Evolutionary conservation across 2,888 invertebrate genomes (phyloP).

Genomic region (Temnothorax rugatulus): DNA sequence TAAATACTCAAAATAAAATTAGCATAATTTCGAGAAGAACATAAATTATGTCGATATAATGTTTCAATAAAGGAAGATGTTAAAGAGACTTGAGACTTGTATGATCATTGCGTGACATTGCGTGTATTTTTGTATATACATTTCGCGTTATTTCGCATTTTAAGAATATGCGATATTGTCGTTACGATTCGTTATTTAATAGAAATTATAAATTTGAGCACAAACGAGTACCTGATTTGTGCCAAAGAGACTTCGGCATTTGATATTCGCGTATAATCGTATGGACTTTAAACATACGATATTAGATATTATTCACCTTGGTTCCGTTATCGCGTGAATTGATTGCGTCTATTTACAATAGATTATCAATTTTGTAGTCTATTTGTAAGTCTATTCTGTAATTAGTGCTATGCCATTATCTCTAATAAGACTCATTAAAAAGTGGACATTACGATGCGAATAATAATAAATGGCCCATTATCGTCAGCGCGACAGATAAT

Average conservation of each 20-base stretch:
- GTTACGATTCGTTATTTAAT: no score
- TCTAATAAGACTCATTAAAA: neutral
- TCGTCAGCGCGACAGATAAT: neutral
- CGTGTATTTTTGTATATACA: no score
- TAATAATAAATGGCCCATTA: neutral
- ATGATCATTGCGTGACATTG: no score
- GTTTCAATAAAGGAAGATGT: neutral
- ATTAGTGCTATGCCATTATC: neutral
- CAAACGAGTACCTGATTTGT: no score
- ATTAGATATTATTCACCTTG: neutral
- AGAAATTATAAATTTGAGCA: no score
- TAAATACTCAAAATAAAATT: neutral
- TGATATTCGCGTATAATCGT: neutral
- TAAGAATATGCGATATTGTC: no score
- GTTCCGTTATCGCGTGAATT: neutral
- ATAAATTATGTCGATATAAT: neutral
- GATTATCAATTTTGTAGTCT: neutral
- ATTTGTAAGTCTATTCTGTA: neutral
- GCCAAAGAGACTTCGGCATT: no score
- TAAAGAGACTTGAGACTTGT: neutral
- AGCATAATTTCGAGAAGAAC: neutral
- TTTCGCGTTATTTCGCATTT: no score
- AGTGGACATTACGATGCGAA: neutral
- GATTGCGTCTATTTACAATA: neutral
- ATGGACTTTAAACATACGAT: neutral